Evolutionary conservation across 2,888 invertebrate genomes (phyloP).

Genomic region (Quadroppia sp.): DNA sequence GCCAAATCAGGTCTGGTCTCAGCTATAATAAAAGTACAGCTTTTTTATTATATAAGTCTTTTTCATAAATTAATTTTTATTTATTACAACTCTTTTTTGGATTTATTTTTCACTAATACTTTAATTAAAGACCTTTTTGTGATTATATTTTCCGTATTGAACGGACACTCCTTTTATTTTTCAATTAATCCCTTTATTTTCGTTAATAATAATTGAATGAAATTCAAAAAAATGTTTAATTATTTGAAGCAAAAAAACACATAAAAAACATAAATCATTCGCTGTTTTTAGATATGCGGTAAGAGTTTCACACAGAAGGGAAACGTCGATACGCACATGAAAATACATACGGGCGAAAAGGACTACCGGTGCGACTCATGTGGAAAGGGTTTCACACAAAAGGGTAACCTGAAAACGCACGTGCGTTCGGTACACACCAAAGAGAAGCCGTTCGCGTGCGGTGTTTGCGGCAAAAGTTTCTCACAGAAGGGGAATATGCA

Average conservation of each 20-base stretch:
- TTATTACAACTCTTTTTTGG: neutral
- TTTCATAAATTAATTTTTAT: conserved; percentile 29
- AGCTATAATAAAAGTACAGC: neutral
- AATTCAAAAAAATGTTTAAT: neutral
- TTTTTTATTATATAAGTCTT: too few relatives aligned
- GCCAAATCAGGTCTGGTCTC: conserved; percentile 8
- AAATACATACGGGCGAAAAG: conserved; percentile 49
- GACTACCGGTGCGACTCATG: conserved; percentile 49
- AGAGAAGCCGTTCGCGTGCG: conserved; percentile 49
- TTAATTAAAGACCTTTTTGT: conserved; percentile 14
- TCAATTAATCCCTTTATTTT: conserved; percentile 27
- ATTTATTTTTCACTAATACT: conserved; percentile 5
- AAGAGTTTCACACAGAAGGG: conserved; percentile 50
- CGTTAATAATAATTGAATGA: neutral
- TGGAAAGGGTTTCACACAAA: conserved; percentile 49
- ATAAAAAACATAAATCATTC: neutral
- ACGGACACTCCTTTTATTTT: conserved; percentile 31
- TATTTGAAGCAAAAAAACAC: neutral
- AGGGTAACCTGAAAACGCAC: conserved; percentile 49
- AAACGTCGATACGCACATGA: conserved; percentile 49
- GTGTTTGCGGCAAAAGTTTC: conserved; percentile 49
- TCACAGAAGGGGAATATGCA: conserved; percentile 48
- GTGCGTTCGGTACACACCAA: conserved; percentile 49
- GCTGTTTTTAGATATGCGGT: conserved; percentile 46
- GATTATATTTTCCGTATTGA: conserved; percentile 28